Base-by-base conservation (phyloP, 1,140 invertebrate species). In the Acarapis woodi region DNA sequence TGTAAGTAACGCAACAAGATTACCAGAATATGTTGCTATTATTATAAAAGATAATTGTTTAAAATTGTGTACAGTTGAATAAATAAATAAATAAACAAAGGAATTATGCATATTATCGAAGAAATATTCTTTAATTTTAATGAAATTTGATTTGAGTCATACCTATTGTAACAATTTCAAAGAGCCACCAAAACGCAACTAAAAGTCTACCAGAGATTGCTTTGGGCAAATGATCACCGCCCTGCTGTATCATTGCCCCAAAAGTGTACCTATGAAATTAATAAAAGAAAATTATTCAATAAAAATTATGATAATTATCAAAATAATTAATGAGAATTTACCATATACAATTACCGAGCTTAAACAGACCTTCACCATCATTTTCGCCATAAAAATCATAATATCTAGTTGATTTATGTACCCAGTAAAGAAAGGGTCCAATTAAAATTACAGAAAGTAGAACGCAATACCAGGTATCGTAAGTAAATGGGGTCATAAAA, bases 171-270 rank as follows among this genome's bases (percentile, higher is more conserved):
- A 88, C 71, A 38, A 88, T 63, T 3, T 82, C 78, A 10, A 82
- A 73, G 10, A 90, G 51, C 80, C 82, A 88, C 82, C 82, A 90
- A 3, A 75, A 69, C 0, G 74, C 76, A 1, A 88, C 66, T 1
- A 88, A 58, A 3, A 85, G 48, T n/a, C 80, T 62, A n/a, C 76
- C 75, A 44, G 77, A 82, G 47, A 79, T 72, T 0, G 73, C 73
- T 26, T 65, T 57, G 0, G 79, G 78, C 23, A 83, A 54, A 49
- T 76, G 68, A 62, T 74, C 72, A 15, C 78, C 78, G 44, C 78
- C 78, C 71, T 87, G 80, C 49, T 85, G 78, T 12, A 87, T 56
- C 31, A 87, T 56, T 12, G 80, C 76, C 1, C 78, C 79, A 51
- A 78, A 83, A 47, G 79, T 64, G 46, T 85, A 85, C 78, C 78